Conservation (phyloP, 2,888 invertebrate species). For the Romanomermis culicivorax region DNA sequence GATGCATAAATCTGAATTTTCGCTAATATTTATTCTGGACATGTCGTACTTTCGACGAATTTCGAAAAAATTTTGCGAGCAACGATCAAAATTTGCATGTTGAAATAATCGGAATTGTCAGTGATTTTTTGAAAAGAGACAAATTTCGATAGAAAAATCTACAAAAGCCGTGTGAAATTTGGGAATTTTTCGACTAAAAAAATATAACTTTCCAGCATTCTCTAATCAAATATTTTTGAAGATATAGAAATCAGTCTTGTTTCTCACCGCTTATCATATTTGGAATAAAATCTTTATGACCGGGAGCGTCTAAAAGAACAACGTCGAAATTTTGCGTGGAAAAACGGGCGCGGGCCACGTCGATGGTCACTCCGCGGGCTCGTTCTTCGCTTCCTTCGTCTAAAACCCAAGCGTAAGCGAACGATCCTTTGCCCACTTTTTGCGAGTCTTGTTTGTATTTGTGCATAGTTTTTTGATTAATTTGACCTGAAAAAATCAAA, state of each 20-base stretch:
- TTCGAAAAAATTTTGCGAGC: too few relatives aligned
- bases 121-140: too few relatives aligned
- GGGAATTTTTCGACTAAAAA: too few relatives aligned
- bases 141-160: too few relatives aligned
- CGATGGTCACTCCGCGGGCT: constrained; percentile 88
- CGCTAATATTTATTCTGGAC: too few relatives aligned
- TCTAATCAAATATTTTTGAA: constrained; percentile 1
- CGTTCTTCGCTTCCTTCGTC: constrained; percentile 95
- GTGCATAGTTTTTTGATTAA: constrained; percentile 67
- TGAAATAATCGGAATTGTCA: too few relatives aligned
- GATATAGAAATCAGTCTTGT: background rate
- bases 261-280: constrained; percentile 68
- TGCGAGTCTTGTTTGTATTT: constrained; percentile 92
- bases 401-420: constrained; percentile 83
- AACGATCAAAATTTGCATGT: too few relatives aligned
- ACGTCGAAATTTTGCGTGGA: constrained; percentile 22
- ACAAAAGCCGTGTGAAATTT: too few relatives aligned
- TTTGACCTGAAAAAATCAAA: constrained; percentile 37
- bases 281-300: constrained; percentile 96
- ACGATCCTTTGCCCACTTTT: constrained; percentile 89
- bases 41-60: too few relatives aligned
- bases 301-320: constrained; percentile 74
- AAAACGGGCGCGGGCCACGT: constrained; percentile 63
- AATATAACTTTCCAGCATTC: constrained; percentile 1
- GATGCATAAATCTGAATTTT: too few relatives aligned